Base-by-base conservation (phyloP, 2,797 vertebrate species). In the Chromobotia macracanthus region DNA sequence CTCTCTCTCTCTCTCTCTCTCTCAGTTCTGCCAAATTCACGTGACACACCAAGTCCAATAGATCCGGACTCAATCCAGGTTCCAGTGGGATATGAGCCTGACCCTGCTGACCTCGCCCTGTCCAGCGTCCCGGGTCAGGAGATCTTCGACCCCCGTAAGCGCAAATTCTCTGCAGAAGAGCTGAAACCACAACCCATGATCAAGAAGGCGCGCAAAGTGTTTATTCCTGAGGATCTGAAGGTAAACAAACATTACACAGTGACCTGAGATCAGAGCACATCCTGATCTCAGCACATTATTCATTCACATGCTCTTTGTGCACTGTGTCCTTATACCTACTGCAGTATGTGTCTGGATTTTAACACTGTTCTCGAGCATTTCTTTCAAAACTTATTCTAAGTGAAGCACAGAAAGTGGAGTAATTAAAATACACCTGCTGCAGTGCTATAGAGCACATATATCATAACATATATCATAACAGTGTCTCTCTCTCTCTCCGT, bases 171-270 rank as follows among this genome's bases (percentile, higher is more conserved):
- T 0, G 95, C 96, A 1, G 97, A 99, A 78, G 97, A 99, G 89
- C 95, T 99, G 85, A 99, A 99, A 84, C 97, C 97, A 0, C 97
- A 99, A 87, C 97, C 97, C 13, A 99, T 99, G 96, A 98, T 99
- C 89, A 99, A 99, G 90, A 99, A 99, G 84, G 97, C 97, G 16
- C 95, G 96, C 77, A 99, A 99, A 89, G 89, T 99, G 87, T 99
- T 98, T 92, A 99, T 98, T 80, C 96, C 97, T 0, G 97, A 99
- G 0, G 96, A 96, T 88, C 89, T 98, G 91, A 99, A 99, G 97
- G 97, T 99, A 83, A 25, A 8, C 11, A 15, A 19, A 48, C 56
- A 58, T 16, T 55, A 19, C 5, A 5, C 15, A 55, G 9, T 9
- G 50, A 46, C 38, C 6, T 23, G 21, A n/a, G n/a, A n/a, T n/a